Percentiles rank a stretch among this genome's conserved stretches.
phyloP scores from a whole-genome alignment of 2,113 vertebrate genomes.

The Eudyptes chrysolophus region DNA sequence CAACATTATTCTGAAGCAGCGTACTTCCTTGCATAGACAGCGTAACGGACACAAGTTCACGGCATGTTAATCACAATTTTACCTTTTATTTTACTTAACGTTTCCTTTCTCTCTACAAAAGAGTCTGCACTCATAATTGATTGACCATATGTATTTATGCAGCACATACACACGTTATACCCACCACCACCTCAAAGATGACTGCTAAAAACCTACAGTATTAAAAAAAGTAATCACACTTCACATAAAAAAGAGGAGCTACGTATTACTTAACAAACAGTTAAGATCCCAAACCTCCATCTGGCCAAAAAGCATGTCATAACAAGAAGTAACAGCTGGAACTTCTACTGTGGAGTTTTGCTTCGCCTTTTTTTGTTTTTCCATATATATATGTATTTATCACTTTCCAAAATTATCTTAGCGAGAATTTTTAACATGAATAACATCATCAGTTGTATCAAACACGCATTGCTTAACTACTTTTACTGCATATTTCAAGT shows the following conservation, averaged over 20 bases:
- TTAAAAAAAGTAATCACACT: background rate
- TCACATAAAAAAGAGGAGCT: background rate
- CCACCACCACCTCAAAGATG: background rate
- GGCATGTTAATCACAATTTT: background rate
- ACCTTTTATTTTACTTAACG: background rate
- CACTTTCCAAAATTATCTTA: background rate
- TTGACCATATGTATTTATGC: background rate
- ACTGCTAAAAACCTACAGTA: background rate
- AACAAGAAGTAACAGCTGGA: constrained; percentile 21
- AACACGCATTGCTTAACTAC: background rate
- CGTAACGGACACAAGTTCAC: background rate
- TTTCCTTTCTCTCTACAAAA: background rate
- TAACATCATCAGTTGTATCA: background rate
- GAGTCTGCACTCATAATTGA: background rate
- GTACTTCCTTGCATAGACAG: background rate
- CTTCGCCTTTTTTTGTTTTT: background rate
- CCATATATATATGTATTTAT: background rate
- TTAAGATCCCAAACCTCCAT: background rate
- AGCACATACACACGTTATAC: background rate
- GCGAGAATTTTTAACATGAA: background rate
- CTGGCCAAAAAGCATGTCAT: background rate
- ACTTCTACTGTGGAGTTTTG: background rate
- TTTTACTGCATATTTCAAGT: background rate
- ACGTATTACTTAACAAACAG: background rate
- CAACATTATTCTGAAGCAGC: background rate